Conservation (phyloP, 1,140 invertebrate species). For the Caenorhabditis inopinata region DNA sequence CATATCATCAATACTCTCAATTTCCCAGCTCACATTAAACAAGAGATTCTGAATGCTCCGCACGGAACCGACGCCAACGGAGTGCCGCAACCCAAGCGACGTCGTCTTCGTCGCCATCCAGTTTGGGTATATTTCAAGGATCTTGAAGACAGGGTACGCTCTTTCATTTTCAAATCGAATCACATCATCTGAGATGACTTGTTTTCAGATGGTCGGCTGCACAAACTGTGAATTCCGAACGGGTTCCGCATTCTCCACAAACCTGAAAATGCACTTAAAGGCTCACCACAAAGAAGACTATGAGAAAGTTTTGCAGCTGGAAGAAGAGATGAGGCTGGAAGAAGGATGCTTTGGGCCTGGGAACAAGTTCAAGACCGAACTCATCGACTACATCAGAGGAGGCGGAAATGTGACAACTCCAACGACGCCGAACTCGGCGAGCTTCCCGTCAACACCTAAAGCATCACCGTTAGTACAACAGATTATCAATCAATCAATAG, state of each 20-base stretch:
- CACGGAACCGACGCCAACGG: slow-evolving; percentile 42
- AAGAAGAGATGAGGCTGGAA: slow-evolving; percentile 47
- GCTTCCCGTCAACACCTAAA: slow-evolving; percentile 3
- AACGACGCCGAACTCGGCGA: neutral
- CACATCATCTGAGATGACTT: neutral
- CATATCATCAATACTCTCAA: slow-evolving; percentile 13
- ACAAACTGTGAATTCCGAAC: slow-evolving; percentile 51
- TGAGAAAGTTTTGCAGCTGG: slow-evolving; percentile 44
- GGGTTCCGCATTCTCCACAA: slow-evolving; percentile 49
- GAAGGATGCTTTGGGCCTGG: slow-evolving; percentile 42
- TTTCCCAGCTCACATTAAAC: slow-evolving; percentile 16
- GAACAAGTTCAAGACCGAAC: slow-evolving; percentile 46
- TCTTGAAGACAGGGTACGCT: slow-evolving; percentile 48
- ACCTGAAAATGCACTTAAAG: slow-evolving; percentile 52
- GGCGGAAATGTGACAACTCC: slow-evolving; percentile 45
- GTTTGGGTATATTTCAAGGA: slow-evolving; percentile 52
- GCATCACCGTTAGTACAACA: slow-evolving; percentile 43
- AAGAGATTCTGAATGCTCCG: slow-evolving; percentile 36
- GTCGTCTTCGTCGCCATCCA: slow-evolving; percentile 47
- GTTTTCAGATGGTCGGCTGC: slow-evolving; percentile 47
- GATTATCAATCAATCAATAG: slow-evolving; percentile 37
- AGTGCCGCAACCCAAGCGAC: slow-evolving; percentile 45
- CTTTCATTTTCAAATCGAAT: neutral
- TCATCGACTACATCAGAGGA: slow-evolving; percentile 44
- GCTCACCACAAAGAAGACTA: slow-evolving; percentile 53